Evolutionary conservation across 2,797 vertebrate species (phyloP), one percentile per base, ranked within the genome.

Genomic region (Siniperca obscura): DNA sequence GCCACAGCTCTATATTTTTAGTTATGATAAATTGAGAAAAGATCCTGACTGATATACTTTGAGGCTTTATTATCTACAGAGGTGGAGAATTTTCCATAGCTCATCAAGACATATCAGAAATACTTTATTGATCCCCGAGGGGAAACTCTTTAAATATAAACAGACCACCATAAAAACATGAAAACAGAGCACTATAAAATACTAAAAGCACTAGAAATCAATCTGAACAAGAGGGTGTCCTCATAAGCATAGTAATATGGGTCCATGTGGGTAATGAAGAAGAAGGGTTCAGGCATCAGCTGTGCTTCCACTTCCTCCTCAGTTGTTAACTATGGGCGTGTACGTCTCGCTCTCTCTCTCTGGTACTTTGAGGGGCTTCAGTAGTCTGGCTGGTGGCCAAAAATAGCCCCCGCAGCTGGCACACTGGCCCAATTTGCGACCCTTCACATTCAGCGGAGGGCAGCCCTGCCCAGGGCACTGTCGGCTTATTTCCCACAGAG

Each of bases 321-420:
- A 78, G 74, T 89, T 91, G 84, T 91, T 90, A 87, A 83, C 90
- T 64, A 34, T 75, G 84, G 57, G 87, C 27, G 84, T 83, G 69
- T 69, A n/a, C 74, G 38, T 71, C 44, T 82, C 64, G 61, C 56
- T 66, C 48, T 72, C 61, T 62, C 68, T 82, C 48, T 62, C 72
- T 78, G 73, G 72, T 84, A 79, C 85, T 87, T 70, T 42, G 77
- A 76, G 76, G 79, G 70, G 85, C 86, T 87, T 91, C 88, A 78
- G 70, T 56, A 76, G 85, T 86, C 91, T 93, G 93, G 91, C 89
- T 81, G 77, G 69, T 87, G 81, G 90, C 90, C 93, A 91, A 53
- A 93, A 93, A 93, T 92, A 92, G 84, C 87, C 90, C 87, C 88
- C 89, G 86, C 93, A 95, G 91, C 92, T 94, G 92, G 92, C 92